Evolutionary conservation across 2,797 vertebrate species (phyloP), one percentile per base, ranked within the genome.

Genomic region (Sternarchorhynchus goeldii): DNA sequence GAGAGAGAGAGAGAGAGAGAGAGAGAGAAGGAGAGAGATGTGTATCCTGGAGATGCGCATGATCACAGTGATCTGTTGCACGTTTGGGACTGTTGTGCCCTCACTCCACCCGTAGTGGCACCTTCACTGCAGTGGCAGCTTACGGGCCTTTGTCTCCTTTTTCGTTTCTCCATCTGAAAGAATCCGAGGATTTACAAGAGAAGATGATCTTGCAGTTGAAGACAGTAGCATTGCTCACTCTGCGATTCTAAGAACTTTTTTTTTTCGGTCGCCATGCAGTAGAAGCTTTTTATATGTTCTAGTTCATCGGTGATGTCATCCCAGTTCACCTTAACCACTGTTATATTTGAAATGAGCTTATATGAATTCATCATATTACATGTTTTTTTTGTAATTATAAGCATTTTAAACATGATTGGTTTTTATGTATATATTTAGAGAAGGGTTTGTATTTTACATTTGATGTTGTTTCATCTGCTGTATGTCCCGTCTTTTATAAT

Each of bases 41-140:
- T 73, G 45, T 67, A 25, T 41, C 65, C 62, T 65, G 57, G 73
- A 41, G n/a, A 76, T 60, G 62, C 66, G 60, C 70, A 50, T 45
- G 39, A 59, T 73, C 62, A 57, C 31, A 31, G 62, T 39, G 36
- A 77, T 77, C 63, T 81, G 75, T 59, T 73, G 80, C 80, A 81
- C 59, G 36, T 63, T 34, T 73, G 63, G 36, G 69, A 72, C 69
- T 72, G 50, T 57, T 55, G 66, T 78, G 76, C 67, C 69, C 81
- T 32, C 10, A 73, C 34, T 45, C 50, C 81, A 82, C 81, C 64
- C 66, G 50, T 73, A 75, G 70, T 65, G 36, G 70, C 76, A 59
- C 75, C 73, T 57, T 78, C 81, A 69, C 78, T 77, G 75, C 56
- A 71, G 41, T 65, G 76, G 76, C 60, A 71, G 83, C 69, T 83